A percentile compares a stretch with the other conserved stretches of the same genome.
These are phyloP conservation scores for Pseudotriccus pelzelni DNA, from an alignment of 2,797 vertebrate species.

Conservation along the genomic window DNA sequence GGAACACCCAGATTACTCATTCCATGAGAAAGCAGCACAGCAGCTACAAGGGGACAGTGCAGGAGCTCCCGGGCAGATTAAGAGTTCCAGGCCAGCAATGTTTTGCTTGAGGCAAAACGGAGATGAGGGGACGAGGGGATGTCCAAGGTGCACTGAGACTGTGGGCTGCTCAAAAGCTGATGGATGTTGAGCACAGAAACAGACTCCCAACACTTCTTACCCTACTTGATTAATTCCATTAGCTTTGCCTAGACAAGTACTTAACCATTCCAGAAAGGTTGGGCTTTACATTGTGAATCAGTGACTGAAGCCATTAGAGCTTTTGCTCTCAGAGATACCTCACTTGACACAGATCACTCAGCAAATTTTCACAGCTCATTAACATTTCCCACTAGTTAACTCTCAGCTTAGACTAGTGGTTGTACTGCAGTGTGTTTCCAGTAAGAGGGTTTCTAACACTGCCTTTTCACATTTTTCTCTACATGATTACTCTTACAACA, in stretches of 20 bases:
- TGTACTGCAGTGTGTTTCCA: not conserved
- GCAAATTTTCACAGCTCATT: not conserved
- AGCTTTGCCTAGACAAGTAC: not conserved
- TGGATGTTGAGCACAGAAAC: not conserved
- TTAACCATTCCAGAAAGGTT: not conserved
- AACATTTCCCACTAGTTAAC: not conserved
- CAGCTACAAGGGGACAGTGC: not conserved
- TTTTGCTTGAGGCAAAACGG: not conserved
- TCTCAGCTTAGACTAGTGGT: not conserved
- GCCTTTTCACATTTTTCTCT: not conserved
- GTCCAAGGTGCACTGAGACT: not conserved
- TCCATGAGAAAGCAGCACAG: not conserved
- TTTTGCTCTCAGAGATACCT: not conserved
- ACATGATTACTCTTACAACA: not conserved
- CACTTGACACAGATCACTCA: not conserved
- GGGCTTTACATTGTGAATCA: not conserved
- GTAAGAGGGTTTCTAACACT: not conserved
- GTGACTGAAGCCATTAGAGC: not conserved
- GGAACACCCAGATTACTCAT: not conserved
- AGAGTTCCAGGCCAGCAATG: not conserved
- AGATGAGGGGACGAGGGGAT: not conserved
- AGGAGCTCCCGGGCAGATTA: not conserved
- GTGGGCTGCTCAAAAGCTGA: not conserved
- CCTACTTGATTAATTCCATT: not conserved
- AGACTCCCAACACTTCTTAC: not conserved